A percentile compares a stretch with the other conserved stretches of the same genome.
phyloP scores from a whole-genome alignment of 2,797 vertebrate species.

The Gallirallus australis region DNA sequence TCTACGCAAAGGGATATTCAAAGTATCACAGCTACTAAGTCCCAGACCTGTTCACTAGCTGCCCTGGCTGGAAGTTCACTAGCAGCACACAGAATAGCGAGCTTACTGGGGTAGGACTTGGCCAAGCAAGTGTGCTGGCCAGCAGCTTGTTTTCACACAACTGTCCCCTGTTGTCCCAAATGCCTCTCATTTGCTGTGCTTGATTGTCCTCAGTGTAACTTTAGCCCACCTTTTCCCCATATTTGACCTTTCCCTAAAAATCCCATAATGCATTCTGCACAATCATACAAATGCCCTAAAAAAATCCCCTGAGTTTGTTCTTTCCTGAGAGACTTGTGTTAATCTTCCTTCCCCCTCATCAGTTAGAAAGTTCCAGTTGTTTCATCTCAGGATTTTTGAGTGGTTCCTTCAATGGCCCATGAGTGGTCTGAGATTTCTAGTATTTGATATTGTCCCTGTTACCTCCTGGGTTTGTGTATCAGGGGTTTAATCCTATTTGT shows the following conservation, averaged over 20 bases:
- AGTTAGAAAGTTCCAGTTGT: not conserved
- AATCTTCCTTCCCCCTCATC: not conserved
- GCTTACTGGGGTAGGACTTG: fast-evolving
- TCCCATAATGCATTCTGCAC: fast-evolving
- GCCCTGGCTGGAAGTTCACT: not conserved
- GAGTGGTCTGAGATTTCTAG: not conserved
- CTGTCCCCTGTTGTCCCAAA: not conserved
- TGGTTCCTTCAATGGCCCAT: not conserved
- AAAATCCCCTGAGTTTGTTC: not conserved
- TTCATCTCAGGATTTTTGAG: not conserved
- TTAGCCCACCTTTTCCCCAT: not conserved
- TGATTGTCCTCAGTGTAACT: fast-evolving
- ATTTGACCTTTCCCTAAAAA: not conserved
- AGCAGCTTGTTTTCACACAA: not conserved
- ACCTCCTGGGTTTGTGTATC: not conserved
- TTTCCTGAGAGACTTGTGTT: not conserved
- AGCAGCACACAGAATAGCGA: not conserved
- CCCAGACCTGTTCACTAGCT: not conserved
- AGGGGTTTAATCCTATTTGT: not conserved
- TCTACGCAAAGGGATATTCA: too few relatives aligned
- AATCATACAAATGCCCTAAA: not conserved
- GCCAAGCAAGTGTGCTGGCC: not conserved
- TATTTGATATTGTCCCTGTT: not conserved
- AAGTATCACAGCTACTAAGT: too few relatives aligned
- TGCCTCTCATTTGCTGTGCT: not conserved